These are phyloP conservation scores for Oikopleura vanhoeffeni DNA, from an alignment of 23 tunicate species.

Conservation along the genomic window DNA sequence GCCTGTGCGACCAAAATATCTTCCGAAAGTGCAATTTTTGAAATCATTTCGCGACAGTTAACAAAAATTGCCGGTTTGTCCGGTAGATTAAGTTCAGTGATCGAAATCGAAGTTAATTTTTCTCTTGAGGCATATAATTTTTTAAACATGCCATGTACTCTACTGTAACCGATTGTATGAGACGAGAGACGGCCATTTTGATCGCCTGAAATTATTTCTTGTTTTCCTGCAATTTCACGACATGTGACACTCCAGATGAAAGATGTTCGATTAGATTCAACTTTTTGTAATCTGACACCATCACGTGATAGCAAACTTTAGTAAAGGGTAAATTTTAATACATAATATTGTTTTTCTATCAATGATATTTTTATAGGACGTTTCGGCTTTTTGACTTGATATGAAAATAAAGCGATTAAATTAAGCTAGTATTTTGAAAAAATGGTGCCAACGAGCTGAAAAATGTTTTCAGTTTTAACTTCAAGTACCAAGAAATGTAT, in stretches of 20 bases:
- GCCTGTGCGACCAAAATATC: neutral
- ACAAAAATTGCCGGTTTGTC: neutral
- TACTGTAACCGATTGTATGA: constrained; percentile 36
- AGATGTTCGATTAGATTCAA: neutral
- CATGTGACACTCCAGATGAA: neutral
- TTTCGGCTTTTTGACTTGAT: too few relatives aligned
- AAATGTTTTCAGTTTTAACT: too few relatives aligned
- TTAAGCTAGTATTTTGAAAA: too few relatives aligned
- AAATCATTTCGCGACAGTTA: neutral
- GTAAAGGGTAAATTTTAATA: too few relatives aligned
- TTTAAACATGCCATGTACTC: constrained; percentile 79
- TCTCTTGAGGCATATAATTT: constrained; percentile 68
- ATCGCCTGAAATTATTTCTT: constrained; percentile 22
- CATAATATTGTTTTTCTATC: too few relatives aligned
- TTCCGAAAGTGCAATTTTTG: neutral
- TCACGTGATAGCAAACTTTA: neutral
- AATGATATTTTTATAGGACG: too few relatives aligned
- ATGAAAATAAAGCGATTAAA: too few relatives aligned
- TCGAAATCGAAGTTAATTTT: neutral
- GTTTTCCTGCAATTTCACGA: neutral
- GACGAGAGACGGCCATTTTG: constrained; percentile 54
- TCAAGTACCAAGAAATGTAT: too few relatives aligned
- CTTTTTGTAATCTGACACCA: neutral
- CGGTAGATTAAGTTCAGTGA: neutral
- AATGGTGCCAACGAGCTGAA: too few relatives aligned